Base-by-base conservation (phyloP, 2,888 invertebrate species). In the Idaea aversata region DNA sequence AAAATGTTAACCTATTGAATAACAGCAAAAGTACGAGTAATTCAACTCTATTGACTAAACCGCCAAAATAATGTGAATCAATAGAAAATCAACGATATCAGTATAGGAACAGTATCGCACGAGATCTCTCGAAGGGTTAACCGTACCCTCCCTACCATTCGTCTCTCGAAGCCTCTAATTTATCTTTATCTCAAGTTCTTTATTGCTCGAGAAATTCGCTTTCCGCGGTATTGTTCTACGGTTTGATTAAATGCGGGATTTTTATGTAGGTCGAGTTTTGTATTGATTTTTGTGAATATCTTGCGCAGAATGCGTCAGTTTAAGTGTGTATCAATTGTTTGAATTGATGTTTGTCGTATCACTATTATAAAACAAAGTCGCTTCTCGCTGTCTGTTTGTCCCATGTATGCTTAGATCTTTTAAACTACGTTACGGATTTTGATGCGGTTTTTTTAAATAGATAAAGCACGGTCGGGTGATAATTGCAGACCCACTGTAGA, bases 161-260 rank as follows among this genome's bases (percentile, higher is more conserved):
- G 83, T 91, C 91, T 88, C 76, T 79, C 76, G 85, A 88, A 47
- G 88, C 90, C 88, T 88, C 83, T 88, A 87, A 90, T 90, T 90
- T 91, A 91, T 88, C 84, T 87, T 84, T 88, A 89, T 89, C 87
- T 86, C 79, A 82, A 77, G 83, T 86, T 85, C 87, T 90, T 88
- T 88, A 88, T 88, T 83, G 83, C 83, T 70, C 77, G 75, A 71
- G 78, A 84, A 85, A 87, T 85, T 83, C 84, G 77, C 80, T 80
- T 77, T 77, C 81, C 82, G 84, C 79, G 85, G 85, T 86, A 85
- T 88, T 88, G 88, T 88, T 87, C 82, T 80, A 79, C 79, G 80
- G 77, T 81, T 77, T 74, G 83, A 85, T 85, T 84, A 83, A 80
- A 73, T 74, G 75, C 79, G 66, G 67, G 72, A 72, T 72, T 72